Conservation (phyloP, 2,797 vertebrate species). For the Tragopan temminckii region DNA sequence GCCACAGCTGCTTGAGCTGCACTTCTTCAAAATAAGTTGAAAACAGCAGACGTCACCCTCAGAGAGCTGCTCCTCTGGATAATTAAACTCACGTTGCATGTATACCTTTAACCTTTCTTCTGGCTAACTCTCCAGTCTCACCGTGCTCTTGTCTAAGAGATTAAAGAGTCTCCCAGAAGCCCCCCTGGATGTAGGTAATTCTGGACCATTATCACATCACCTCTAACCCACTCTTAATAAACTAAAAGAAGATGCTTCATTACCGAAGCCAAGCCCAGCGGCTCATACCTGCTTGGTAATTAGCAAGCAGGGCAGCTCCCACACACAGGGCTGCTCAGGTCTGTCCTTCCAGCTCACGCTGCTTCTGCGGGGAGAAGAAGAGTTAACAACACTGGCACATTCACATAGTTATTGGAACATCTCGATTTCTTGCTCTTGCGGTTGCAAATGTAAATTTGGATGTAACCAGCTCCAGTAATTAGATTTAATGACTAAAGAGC, state of each 20-base stretch:
- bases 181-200: background rate
- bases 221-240: constrained; percentile 31
- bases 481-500: constrained; percentile 35
- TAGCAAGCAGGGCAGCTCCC: background rate
- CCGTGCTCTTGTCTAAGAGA: background rate
- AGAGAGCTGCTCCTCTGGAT: background rate
- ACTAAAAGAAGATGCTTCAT: background rate
- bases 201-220: constrained; percentile 30
- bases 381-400: background rate
- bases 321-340: rapidly evolving
- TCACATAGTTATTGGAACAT: background rate
- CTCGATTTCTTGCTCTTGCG: background rate
- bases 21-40: background rate
- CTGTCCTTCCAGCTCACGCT: background rate
- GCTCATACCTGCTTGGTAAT: background rate
- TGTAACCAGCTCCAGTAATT: constrained; percentile 12
- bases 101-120: background rate
- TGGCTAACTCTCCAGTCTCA: background rate
- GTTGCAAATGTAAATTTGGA: background rate
- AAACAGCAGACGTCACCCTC: background rate
- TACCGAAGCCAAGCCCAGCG: background rate
- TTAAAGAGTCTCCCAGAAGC: background rate
- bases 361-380: background rate
- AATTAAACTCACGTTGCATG: background rate
- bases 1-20: background rate